A percentile compares a stretch with the other conserved stretches of the same genome.
phyloP scores from a whole-genome alignment of 2,888 invertebrate genomes.

The Acleris cristana region DNA sequence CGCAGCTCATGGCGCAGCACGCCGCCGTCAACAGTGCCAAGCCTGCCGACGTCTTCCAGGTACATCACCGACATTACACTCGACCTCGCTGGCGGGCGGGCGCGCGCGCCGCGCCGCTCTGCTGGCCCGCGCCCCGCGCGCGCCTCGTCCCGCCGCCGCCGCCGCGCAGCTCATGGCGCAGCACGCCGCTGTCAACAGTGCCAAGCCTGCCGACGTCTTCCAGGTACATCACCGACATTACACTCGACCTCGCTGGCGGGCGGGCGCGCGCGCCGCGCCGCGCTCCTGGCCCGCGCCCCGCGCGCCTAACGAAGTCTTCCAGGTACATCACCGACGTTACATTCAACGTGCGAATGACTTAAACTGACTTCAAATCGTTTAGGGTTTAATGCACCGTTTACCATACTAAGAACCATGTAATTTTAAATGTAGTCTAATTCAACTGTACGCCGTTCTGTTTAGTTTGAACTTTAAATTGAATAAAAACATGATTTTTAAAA shows the following conservation, averaged over 20 bases:
- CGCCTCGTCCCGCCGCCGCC: slow-evolving; percentile 89
- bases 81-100: slow-evolving; percentile 54
- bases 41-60: slow-evolving; percentile 86
- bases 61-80: slow-evolving; percentile 35
- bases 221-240: slow-evolving; percentile 51
- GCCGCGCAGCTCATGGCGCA: slow-evolving; percentile 92
- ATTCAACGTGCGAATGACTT: neutral
- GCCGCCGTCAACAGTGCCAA: slow-evolving; percentile 87
- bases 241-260: slow-evolving; percentile 51
- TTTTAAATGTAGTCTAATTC: too few species aligned
- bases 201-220: slow-evolving; percentile 86
- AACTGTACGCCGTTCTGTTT: too few species aligned
- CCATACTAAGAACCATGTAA: too few species aligned
- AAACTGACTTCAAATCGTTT: too few species aligned
- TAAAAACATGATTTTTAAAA: too few species aligned
- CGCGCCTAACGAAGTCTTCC: slow-evolving; percentile 86
- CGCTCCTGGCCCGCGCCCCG: slow-evolving; percentile 81
- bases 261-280: slow-evolving; percentile 53
- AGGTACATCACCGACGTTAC: slow-evolving; percentile 48
- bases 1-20: slow-evolving; percentile 92
- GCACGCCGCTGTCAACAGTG: slow-evolving; percentile 88
- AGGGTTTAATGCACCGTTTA: too few species aligned
- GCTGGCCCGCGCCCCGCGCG: slow-evolving; percentile 85
- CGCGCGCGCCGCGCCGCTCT: slow-evolving; percentile 54
- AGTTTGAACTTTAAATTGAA: too few species aligned